These are phyloP conservation scores for Anguilla megastoma DNA, from an alignment of 2,797 vertebrate species.

Conservation along the genomic window DNA sequence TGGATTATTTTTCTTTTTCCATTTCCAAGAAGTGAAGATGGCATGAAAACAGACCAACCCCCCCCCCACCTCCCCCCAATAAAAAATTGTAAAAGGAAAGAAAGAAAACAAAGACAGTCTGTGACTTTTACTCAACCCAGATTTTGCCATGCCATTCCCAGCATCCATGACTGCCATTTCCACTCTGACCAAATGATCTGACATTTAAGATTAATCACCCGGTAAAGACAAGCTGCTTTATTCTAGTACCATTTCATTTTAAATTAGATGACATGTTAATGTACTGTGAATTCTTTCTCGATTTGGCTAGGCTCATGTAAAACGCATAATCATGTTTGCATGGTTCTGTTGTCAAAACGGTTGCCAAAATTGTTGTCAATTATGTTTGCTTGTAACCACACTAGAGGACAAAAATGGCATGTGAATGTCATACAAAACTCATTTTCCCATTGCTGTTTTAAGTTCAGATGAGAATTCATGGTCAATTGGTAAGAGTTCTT, in stretches of 20 bases:
- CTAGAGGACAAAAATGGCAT: slow-evolving; percentile 13
- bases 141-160: neutral
- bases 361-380: neutral
- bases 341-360: slow-evolving; percentile 21
- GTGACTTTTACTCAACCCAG: neutral
- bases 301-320: slow-evolving; percentile 3
- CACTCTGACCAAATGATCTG: neutral
- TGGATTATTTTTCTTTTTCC: slow-evolving; percentile 1
- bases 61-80: neutral
- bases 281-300: neutral
- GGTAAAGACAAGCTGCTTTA: neutral
- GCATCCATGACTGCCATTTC: slow-evolving; percentile 15
- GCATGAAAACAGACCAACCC: neutral
- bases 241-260: slow-evolving; percentile 20
- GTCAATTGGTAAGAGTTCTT: neutral
- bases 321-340: slow-evolving; percentile 25
- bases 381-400: slow-evolving; percentile 24
- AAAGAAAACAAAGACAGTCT: neutral
- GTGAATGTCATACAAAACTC: slow-evolving; percentile 8
- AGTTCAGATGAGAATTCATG: neutral
- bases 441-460: slow-evolving; percentile 15
- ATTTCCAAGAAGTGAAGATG: neutral
- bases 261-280: slow-evolving; percentile 21
- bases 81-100: neutral
- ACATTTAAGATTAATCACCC: slow-evolving; percentile 9